Conservation (phyloP, 2,888 invertebrate species). For the Cordilura impudica region DNA sequence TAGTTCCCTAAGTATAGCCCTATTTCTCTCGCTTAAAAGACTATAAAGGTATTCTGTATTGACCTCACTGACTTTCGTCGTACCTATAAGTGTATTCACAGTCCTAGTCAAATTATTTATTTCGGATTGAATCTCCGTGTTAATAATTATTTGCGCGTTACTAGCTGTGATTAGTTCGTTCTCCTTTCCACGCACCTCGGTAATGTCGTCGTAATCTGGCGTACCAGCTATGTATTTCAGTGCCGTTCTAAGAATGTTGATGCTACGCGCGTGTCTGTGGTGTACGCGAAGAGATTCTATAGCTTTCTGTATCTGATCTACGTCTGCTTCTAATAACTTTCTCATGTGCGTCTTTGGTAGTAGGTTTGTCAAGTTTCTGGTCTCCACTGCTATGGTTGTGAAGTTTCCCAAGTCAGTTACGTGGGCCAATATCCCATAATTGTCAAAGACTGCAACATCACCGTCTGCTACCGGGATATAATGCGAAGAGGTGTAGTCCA, state of each 20-base stretch:
- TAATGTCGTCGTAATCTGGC: slow-evolving; percentile 28
- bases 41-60: slow-evolving; percentile 14
- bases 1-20: too few relatives aligned
- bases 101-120: slow-evolving; percentile 27
- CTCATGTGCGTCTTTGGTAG: slow-evolving; percentile 28
- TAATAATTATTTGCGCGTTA: slow-evolving; percentile 23
- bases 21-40: slow-evolving; percentile 4
- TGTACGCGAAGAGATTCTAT: slow-evolving; percentile 19
- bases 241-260: slow-evolving; percentile 39
- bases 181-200: slow-evolving; percentile 1
- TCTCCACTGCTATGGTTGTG: slow-evolving; percentile 13
- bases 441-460: background rate
- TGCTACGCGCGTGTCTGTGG: slow-evolving; percentile 35
- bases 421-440: background rate
- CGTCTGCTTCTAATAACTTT: slow-evolving; percentile 11
- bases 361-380: slow-evolving; percentile 3
- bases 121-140: slow-evolving; percentile 23
- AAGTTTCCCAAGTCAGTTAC: background rate
- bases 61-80: background rate
- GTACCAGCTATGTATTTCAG: slow-evolving; percentile 39
- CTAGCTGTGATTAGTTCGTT: slow-evolving; percentile 13
- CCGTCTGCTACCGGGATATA: slow-evolving; percentile 13
- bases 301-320: background rate
- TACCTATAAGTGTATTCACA: background rate
- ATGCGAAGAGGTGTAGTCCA: background rate